phyloP scores from a whole-genome alignment of 2,797 vertebrate species.

The Onychomys torridus region DNA sequence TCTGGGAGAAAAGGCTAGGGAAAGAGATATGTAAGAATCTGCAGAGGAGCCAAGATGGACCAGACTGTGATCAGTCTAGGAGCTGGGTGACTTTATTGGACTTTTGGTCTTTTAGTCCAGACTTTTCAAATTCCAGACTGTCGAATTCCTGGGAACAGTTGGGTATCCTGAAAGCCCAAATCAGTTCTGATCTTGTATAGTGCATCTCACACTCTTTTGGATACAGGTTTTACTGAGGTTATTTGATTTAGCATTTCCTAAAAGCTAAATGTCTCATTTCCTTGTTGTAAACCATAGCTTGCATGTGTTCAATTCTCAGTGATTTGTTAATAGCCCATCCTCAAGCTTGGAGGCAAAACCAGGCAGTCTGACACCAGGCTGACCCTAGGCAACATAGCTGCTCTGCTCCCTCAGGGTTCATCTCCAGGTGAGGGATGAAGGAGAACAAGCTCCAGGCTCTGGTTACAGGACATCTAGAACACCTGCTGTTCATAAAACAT shows the following conservation, averaged over 20 bases:
- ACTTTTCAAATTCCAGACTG: background rate
- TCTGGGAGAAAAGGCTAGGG: background rate
- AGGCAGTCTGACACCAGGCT: slow-evolving; percentile 75
- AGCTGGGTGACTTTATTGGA: background rate
- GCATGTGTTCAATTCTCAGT: slow-evolving; percentile 29
- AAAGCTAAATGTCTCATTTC: slow-evolving; percentile 22
- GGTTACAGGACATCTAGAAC: slow-evolving; percentile 80
- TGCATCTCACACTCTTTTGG: slow-evolving; percentile 14
- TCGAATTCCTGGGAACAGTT: background rate
- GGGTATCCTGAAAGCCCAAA: background rate
- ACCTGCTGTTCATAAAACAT: slow-evolving; percentile 85
- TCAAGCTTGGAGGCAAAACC: slow-evolving; percentile 40
- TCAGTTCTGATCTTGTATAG: slow-evolving; percentile 19
- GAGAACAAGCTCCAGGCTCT: slow-evolving; percentile 74
- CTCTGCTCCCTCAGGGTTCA: slow-evolving; percentile 79
- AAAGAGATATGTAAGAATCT: background rate
- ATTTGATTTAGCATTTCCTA: slow-evolving; percentile 64
- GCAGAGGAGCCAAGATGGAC: background rate
- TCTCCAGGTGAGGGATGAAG: slow-evolving; percentile 81
- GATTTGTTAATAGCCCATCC: slow-evolving; percentile 24
- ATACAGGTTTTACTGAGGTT: slow-evolving; percentile 48
- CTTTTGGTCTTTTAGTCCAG: background rate
- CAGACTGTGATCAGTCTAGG: background rate
- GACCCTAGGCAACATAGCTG: slow-evolving; percentile 75
- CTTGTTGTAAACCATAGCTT: slow-evolving; percentile 53